Evolutionary conservation across 2,797 vertebrate species (phyloP), one percentile per base, ranked within the genome.

Genomic region (Sebastes hopkinsi): DNA sequence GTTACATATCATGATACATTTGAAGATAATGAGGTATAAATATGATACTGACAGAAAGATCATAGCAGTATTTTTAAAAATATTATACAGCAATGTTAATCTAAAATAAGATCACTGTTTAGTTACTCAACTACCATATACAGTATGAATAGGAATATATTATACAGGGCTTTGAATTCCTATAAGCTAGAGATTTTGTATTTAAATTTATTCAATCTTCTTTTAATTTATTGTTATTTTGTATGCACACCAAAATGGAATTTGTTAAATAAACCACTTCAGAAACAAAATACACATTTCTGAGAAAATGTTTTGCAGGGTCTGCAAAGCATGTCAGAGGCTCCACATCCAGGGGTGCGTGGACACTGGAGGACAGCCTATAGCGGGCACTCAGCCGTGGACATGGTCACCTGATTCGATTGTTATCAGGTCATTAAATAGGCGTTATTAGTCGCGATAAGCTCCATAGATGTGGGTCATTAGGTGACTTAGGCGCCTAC

Each of bases 201-300:
- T 42, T 58, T 5, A 18, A 27, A 52, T 67, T 4, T 6, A n/a
- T 22, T 75, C 23, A 18, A 8, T 76, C 59, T 29, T n/a, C 22
- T 65, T 12, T 42, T 71, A 30, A 66, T 60, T 27, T 56, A 62
- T 67, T 72, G 27, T 59, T 75, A 8, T 61, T 76, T 64, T 77
- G 5, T 72, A 62, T 67, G 36, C 69, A 77, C 62, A 56, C 56
- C 30, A n/a, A 11, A 27, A 55, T 46, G n/a, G 6, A 75, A 64
- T 25, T 68, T 56, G 46, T 69, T 67, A 32, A 68, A 69, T 62
- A 64, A 80, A 50, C 11, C 50, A 55, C 14, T 60, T 16, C 20
- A 66, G 29, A 79, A 67, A 6, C 5, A 2, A 8, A 61, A 27
- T 64, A 36, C 23, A 22, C 6, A 20, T 62, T 55, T 62, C 18